Conservation (phyloP, 2,888 invertebrate genomes). For the Kryphioiulus occultus region DNA sequence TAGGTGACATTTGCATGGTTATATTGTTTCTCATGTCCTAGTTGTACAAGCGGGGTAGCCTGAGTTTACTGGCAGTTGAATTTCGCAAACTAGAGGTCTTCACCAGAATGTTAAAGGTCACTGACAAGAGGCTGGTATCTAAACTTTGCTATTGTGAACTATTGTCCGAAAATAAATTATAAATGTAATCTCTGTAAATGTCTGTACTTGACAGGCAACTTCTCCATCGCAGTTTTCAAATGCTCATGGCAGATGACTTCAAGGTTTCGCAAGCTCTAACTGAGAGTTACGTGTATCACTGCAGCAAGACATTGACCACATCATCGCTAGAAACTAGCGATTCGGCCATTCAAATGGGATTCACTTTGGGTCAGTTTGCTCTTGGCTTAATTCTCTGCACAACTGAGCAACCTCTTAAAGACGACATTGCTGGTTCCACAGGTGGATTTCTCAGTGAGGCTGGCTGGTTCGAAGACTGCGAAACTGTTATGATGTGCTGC, state of each 20-base stretch:
- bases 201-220: slow-evolving; percentile 63
- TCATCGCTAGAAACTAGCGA: slow-evolving; percentile 55
- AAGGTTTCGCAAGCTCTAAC: slow-evolving; percentile 66
- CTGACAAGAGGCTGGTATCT: slow-evolving; percentile 68
- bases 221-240: slow-evolving; percentile 74
- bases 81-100: slow-evolving; percentile 75
- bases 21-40: slow-evolving; percentile 52
- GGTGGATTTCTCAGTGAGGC: slow-evolving; percentile 81
- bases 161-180: too few species aligned
- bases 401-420: slow-evolving; percentile 57
- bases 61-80: slow-evolving; percentile 74
- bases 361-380: slow-evolving; percentile 60
- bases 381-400: neutral
- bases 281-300: slow-evolving; percentile 58
- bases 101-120: slow-evolving; percentile 73
- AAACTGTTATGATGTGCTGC: slow-evolving; percentile 74
- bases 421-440: too few species aligned
- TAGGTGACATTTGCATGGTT: neutral
- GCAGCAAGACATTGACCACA: slow-evolving; percentile 53
- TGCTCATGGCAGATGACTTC: slow-evolving; percentile 72
- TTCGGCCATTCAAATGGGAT: slow-evolving; percentile 60
- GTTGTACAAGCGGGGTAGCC: slow-evolving; percentile 67
- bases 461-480: slow-evolving; percentile 83
- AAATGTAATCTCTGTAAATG: too few species aligned
- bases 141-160: neutral